Evolutionary conservation across 2,797 vertebrate species (phyloP), one percentile per base, ranked within the genome.

Genomic region (Ctenochaetus hawaiiensis): DNA sequence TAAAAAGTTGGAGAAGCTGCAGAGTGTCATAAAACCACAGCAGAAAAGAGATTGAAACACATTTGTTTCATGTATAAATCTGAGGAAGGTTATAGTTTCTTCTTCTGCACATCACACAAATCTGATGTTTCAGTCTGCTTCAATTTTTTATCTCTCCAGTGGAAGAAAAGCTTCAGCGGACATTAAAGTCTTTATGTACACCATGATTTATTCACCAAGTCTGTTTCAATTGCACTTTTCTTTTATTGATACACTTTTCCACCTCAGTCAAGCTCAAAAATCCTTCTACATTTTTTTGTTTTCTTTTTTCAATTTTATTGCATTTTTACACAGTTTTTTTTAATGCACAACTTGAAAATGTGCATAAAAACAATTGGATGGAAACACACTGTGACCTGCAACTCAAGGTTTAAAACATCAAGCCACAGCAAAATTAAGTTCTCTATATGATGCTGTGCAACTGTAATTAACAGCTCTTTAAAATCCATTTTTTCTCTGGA

Each of bases 401-500:
- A 43, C 56, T 72, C 22, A 30, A 52, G 81, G 80, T 85, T 87
- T 85, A 67, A 86, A 81, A 89, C 30, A 87, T 87, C 72, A 70
- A 85, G 76, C 76, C 82, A 72, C 14, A 10, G 75, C 88, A 85
- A 92, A 92, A 92, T 90, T 86, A 84, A 88, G 85, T 90, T 89
- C 77, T 90, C 88, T 62, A 89, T 80, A 90, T 89, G 91, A 88
- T 87, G 87, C 84, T 87, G 87, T 90, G 88, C 88, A 90, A 89
- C 89, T 85, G 91, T 94, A 95, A 95, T 95, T 93, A 96, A 95
- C 93, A 91, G 92, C 93, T 92, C 91, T 94, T 95, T 93, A 93
- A 95, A 95, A 94, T 93, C 94, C 81, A 94, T 95, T 90, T 90
- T 91, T 94, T 91, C 89, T 89, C 86, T 90, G 81, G 92, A 95